phyloP scores from a whole-genome alignment of 2,797 vertebrate species.

The Notoglanidium macrostoma region DNA sequence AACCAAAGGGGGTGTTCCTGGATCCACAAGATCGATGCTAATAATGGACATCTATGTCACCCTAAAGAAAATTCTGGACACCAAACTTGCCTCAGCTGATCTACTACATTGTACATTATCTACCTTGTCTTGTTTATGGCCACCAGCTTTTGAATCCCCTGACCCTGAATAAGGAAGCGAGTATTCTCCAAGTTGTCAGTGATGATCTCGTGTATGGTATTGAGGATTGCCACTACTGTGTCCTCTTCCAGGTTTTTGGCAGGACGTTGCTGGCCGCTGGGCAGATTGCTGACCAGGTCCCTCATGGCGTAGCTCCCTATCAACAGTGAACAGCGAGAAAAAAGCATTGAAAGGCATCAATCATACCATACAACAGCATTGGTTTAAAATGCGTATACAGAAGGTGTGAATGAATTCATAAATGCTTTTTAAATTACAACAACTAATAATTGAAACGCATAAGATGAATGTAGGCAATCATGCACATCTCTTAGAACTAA shows the following conservation, averaged over 20 bases:
- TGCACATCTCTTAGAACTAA: not conserved
- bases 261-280: conserved; percentile 88
- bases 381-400: not conserved
- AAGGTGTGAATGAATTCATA: not conserved
- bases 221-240: conserved; percentile 93
- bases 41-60: not conserved
- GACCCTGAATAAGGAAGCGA: conserved; percentile 89
- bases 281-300: conserved; percentile 91
- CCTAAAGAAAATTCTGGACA: not conserved
- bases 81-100: not conserved
- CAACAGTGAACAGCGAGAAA: not conserved
- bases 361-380: not conserved
- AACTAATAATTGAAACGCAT: not conserved
- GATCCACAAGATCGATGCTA: not conserved
- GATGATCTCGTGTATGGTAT: conserved; percentile 96
- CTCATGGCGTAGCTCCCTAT: conserved; percentile 93
- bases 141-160: conserved; percentile 92
- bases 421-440: not conserved
- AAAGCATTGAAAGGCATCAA: not conserved
- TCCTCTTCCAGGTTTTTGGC: conserved; percentile 93
- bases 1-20: not conserved
- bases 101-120: not conserved
- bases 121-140: conserved; percentile 92
- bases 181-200: conserved; percentile 93
- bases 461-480: not conserved